Evolutionary conservation across 2,113 vertebrate genomes (phyloP).

Genomic region (Pollimyrus isidori): DNA sequence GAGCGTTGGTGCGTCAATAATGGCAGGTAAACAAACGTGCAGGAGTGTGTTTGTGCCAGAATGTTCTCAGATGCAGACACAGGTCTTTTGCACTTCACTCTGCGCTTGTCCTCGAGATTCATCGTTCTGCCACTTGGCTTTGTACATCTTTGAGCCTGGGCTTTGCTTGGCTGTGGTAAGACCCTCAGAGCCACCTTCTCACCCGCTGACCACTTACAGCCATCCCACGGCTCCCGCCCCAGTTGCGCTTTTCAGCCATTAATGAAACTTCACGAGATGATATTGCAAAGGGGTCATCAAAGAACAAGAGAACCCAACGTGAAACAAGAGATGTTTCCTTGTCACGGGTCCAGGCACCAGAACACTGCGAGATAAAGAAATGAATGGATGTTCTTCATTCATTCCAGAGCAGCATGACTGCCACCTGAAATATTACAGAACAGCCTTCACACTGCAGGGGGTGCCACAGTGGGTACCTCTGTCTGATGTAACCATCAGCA

Average conservation of each 20-base stretch:
- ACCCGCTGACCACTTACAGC: neutral
- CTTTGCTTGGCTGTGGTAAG: neutral
- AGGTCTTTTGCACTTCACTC: neutral
- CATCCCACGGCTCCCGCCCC: neutral
- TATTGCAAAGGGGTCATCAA: neutral
- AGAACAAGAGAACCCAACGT: neutral
- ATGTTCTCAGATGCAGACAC: neutral
- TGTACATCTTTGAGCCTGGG: neutral
- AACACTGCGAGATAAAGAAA: neutral
- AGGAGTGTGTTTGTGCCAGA: neutral
- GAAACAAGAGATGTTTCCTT: neutral
- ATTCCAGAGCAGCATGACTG: neutral
- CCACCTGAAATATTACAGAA: neutral
- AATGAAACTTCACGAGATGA: neutral
- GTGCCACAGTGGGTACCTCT: neutral
- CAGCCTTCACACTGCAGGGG: neutral
- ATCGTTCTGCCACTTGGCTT: neutral
- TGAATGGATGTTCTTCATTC: neutral
- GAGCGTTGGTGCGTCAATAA: neutral
- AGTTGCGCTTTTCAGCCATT: neutral
- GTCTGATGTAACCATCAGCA: neutral
- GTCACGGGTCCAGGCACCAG: neutral
- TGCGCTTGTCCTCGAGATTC: neutral
- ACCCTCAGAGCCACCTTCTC: neutral
- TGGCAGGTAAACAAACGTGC: neutral